Percentiles rank a stretch among this genome's conserved stretches.
Evolutionary conservation across 2,888 invertebrate species (phyloP).

Genomic region (Adelognathus sp.): DNA sequence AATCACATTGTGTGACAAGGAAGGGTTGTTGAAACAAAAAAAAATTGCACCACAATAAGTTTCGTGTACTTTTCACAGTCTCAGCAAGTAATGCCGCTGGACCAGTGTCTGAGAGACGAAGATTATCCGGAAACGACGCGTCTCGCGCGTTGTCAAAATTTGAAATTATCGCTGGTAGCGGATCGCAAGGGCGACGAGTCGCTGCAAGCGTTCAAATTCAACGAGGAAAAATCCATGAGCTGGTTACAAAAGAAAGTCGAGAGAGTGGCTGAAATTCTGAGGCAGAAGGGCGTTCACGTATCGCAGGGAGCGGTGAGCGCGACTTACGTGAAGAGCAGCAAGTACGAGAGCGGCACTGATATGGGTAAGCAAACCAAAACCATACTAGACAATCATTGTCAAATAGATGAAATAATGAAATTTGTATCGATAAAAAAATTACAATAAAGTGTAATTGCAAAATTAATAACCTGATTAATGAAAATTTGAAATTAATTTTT

Average conservation of each 20-base stretch:
- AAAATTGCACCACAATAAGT: background rate
- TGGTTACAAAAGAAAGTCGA: slow-evolving; percentile 90
- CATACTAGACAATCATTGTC: background rate
- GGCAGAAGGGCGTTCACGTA: slow-evolving; percentile 88
- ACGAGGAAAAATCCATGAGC: slow-evolving; percentile 88
- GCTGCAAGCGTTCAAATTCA: slow-evolving; percentile 91
- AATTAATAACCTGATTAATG: background rate
- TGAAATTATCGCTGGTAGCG: slow-evolving; percentile 85
- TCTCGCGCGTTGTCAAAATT: slow-evolving; percentile 82
- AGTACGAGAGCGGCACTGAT: slow-evolving; percentile 83
- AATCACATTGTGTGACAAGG: too few relatives aligned
- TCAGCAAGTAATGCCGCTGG: slow-evolving; percentile 87
- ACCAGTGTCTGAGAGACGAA: slow-evolving; percentile 87
- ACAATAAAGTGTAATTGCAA: background rate
- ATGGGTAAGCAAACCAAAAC: slow-evolving; percentile 80
- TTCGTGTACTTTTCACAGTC: slow-evolving; percentile 70
- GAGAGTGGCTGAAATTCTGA: slow-evolving; percentile 85
- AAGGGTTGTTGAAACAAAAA: background rate
- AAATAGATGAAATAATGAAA: too few relatives aligned
- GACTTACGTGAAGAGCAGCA: slow-evolving; percentile 87
- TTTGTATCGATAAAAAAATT: too few relatives aligned
- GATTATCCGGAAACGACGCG: slow-evolving; percentile 85
- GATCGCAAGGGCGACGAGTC: slow-evolving; percentile 88
- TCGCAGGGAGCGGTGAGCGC: slow-evolving; percentile 89
- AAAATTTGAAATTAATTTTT: background rate